phyloP scores from a whole-genome alignment of 2,113 vertebrate genomes.

The Colistium nudipinnis region DNA sequence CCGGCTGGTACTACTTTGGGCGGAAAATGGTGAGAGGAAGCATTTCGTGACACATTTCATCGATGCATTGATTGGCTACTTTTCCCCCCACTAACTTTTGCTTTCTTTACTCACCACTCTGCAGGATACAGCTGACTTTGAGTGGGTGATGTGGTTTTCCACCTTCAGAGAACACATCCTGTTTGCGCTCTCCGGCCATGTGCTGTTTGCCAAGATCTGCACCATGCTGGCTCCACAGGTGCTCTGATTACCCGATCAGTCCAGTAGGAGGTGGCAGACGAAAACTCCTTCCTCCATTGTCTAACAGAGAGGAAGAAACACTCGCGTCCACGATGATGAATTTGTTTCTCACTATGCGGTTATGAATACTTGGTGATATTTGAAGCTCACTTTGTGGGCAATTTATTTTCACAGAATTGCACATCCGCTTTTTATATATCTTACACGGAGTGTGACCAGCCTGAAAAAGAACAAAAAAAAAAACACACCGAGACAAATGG shows the following conservation, averaged over 20 bases:
- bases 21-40: conserved; percentile 93
- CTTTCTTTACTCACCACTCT: neutral
- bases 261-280: neutral
- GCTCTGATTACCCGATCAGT: conserved; percentile 39
- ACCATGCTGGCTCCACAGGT: conserved; percentile 92
- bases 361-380: conserved; percentile 25
- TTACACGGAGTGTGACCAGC: conserved; percentile 36
- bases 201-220: conserved; percentile 95
- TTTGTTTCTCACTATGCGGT: neutral
- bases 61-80: neutral
- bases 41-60: neutral
- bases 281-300: neutral
- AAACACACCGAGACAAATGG: neutral
- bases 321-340: no score
- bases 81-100: neutral
- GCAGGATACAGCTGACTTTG: conserved; percentile 91
- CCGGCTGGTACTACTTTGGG: conserved; percentile 94
- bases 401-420: conserved; percentile 36
- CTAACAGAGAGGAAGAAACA: neutral
- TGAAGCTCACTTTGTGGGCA: conserved; percentile 23
- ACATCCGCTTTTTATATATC: conserved; percentile 50
- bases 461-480: conserved; percentile 1
- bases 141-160: conserved; percentile 99
- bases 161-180: conserved; percentile 91
- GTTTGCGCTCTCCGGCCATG: conserved; percentile 91